A percentile compares a stretch with the other conserved stretches of the same genome.
Conservation (phyloP, 2,113 vertebrate species). For the Pteropus alecto region DNA sequence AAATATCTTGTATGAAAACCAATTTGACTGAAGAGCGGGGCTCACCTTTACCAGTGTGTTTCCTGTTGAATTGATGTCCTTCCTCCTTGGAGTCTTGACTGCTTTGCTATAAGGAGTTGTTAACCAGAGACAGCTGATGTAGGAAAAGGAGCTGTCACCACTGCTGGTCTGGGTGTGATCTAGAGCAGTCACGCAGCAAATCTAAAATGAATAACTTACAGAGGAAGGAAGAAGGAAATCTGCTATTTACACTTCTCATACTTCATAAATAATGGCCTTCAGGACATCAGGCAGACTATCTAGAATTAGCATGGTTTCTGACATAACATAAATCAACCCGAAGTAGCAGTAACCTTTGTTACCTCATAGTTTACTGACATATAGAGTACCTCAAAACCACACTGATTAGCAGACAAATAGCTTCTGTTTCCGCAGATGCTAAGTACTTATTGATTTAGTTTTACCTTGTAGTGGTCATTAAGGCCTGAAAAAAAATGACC, state of each 20-base stretch:
- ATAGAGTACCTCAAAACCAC: not conserved
- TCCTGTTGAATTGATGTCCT: not conserved
- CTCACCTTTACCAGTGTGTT: not conserved
- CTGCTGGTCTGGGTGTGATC: not conserved
- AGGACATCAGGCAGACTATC: not conserved
- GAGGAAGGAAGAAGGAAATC: not conserved
- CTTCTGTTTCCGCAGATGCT: constrained; percentile 70
- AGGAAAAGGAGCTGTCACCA: not conserved
- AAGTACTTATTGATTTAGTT: constrained; percentile 63
- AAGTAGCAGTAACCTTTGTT: constrained; percentile 36
- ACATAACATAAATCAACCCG: constrained; percentile 53
- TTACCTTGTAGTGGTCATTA: constrained; percentile 66
- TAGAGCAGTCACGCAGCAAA: not conserved
- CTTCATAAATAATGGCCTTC: not conserved
- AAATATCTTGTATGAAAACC: not conserved
- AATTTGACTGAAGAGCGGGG: not conserved
- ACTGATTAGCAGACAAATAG: constrained; percentile 57
- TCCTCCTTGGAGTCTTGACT: not conserved
- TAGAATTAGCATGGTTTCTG: constrained; percentile 34
- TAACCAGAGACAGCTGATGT: not conserved
- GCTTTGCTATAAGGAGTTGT: not conserved
- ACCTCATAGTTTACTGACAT: constrained; percentile 15
- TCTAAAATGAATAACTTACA: not conserved
- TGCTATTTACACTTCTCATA: not conserved
- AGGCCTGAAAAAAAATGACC: constrained; percentile 21